Percentiles rank a stretch among this genome's conserved stretches.
Evolutionary conservation across 2,797 vertebrate genomes (phyloP).

Genomic region (Molossus alvarezi): DNA sequence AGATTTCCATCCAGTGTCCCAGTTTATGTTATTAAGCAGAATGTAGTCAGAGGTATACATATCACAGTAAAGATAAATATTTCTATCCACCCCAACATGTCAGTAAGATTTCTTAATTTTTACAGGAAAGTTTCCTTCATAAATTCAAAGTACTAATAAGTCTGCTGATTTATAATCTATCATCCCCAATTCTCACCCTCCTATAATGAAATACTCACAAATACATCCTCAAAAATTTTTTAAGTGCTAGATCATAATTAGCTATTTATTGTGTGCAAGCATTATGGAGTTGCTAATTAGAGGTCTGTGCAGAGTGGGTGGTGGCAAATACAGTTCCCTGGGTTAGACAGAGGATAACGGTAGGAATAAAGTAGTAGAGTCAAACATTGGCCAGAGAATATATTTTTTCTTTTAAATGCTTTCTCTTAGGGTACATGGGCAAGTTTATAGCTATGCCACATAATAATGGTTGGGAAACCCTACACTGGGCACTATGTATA

Average conservation of each 20-base stretch:
- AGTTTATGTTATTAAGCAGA: background rate
- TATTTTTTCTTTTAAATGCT: background rate
- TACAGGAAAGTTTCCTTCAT: constrained; percentile 19
- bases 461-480: background rate
- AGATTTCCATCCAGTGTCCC: background rate
- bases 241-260: background rate
- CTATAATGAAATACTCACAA: background rate
- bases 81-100: background rate
- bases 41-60: background rate
- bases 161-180: background rate
- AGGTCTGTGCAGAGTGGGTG: background rate
- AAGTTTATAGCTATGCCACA: background rate
- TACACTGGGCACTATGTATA: background rate
- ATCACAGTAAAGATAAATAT: constrained; percentile 24
- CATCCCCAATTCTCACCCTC: background rate
- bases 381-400: background rate
- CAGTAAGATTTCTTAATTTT: constrained; percentile 27
- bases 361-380: background rate
- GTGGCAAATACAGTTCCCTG: background rate
- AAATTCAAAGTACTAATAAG: background rate
- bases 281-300: background rate
- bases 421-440: background rate
- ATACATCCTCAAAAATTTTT: background rate
- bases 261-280: background rate
- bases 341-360: background rate